phyloP scores from a whole-genome alignment of 2,888 invertebrate species.

The Apantesis nais region DNA sequence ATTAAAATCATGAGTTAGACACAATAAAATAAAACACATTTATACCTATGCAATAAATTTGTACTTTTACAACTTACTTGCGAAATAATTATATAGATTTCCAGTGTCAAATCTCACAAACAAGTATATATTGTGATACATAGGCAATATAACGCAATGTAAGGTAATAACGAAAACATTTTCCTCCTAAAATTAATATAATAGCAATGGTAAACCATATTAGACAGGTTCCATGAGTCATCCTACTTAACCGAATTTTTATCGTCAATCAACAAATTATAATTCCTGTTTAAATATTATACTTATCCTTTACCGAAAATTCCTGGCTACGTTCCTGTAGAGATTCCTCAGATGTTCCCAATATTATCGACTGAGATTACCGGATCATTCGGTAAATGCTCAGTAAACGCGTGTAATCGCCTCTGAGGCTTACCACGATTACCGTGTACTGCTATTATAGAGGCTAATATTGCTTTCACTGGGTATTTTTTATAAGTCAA shows the following conservation, averaged over 20 bases:
- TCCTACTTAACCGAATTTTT: conserved; percentile 53
- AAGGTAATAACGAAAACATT: background rate
- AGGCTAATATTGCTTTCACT: conserved; percentile 52
- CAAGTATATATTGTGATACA: too few species aligned
- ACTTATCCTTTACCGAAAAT: conserved; percentile 62
- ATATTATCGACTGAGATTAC: conserved; percentile 72
- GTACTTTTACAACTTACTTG: too few species aligned
- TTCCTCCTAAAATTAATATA: background rate
- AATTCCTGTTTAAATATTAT: conserved; percentile 63
- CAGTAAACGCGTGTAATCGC: conserved; percentile 75
- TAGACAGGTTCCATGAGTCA: conserved; percentile 16
- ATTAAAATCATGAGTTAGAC: too few species aligned
- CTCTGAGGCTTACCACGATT: conserved; percentile 74
- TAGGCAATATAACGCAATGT: background rate
- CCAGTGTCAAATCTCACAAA: too few species aligned
- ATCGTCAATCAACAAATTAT: conserved; percentile 57
- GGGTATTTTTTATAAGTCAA: conserved; percentile 34
- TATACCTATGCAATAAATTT: too few species aligned
- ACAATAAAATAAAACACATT: too few species aligned
- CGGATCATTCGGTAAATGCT: conserved; percentile 78
- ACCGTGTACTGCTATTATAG: conserved; percentile 71
- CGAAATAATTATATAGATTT: too few species aligned
- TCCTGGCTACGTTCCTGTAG: conserved; percentile 54
- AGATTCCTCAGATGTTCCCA: conserved; percentile 69
- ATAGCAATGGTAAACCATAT: background rate